Conservation (phyloP, 2,888 invertebrate genomes). For the Pterostichus madidus region DNA sequence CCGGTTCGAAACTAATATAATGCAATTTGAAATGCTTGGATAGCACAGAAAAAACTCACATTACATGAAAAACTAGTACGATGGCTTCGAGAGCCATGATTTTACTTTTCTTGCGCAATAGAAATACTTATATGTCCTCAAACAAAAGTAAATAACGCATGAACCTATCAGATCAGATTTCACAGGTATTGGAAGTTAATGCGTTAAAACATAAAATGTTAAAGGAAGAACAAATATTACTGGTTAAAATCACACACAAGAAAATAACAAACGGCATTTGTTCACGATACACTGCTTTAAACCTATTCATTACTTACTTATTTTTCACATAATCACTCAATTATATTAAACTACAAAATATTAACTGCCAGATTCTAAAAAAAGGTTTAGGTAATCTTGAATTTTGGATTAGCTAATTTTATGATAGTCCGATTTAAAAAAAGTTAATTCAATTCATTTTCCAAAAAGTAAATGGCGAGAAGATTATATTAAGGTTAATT, state of each 20-base stretch:
- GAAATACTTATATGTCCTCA: conserved; percentile 61
- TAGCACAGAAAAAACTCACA: conserved; percentile 55
- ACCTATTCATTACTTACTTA: too few relatives aligned
- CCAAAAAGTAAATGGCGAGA: too few relatives aligned
- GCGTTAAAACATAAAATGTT: conserved; percentile 57
- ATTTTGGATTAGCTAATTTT: too few relatives aligned
- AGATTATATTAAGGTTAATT: too few relatives aligned
- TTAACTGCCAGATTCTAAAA: too few relatives aligned
- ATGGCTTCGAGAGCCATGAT: conserved; percentile 49
- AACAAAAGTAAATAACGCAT: conserved; percentile 63
- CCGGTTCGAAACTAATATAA: conserved; percentile 36
- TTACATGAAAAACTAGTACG: conserved; percentile 51
- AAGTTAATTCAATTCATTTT: too few relatives aligned
- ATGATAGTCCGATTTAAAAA: too few relatives aligned
- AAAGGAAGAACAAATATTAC: conserved; percentile 32
- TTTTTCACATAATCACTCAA: too few relatives aligned
- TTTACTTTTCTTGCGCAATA: conserved; percentile 61
- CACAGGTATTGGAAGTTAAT: conserved; percentile 57
- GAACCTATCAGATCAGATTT: conserved; percentile 56
- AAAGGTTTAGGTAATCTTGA: too few relatives aligned
- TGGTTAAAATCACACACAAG: conserved; percentile 11
- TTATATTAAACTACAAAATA: too few relatives aligned
- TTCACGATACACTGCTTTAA: too few relatives aligned
- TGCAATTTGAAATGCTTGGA: conserved; percentile 52
- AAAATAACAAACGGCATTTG: not conserved